Percentiles rank a stretch among this genome's conserved stretches.
phyloP scores from a whole-genome alignment of 2,888 invertebrate species.

The Noctua pronuba region DNA sequence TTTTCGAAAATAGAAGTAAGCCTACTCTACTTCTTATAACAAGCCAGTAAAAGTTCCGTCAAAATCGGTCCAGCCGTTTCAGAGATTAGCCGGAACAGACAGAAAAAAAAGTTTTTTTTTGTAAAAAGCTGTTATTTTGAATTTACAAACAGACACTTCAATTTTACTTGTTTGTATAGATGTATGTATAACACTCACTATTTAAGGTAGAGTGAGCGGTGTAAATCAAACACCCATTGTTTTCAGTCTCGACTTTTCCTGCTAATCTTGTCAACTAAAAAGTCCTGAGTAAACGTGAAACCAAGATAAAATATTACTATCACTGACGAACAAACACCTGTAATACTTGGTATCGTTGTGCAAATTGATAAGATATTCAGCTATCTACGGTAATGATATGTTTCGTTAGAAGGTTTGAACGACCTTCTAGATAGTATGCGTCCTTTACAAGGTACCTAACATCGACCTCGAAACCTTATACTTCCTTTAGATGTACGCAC shows the following conservation, averaged over 20 bases:
- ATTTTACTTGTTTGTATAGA: background rate
- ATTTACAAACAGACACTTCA: no score
- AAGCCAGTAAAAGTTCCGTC: no score
- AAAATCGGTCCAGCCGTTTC: no score
- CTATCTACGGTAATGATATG: constrained; percentile 28
- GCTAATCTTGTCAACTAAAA: background rate
- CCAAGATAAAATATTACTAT: background rate
- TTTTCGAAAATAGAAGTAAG: no score
- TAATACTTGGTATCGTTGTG: constrained; percentile 28
- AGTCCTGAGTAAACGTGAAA: constrained; percentile 15
- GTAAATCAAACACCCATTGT: constrained; percentile 8
- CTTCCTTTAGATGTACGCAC: no score
- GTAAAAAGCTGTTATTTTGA: no score
- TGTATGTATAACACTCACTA: background rate
- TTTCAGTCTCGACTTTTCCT: background rate
- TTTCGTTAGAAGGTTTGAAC: constrained; percentile 8
- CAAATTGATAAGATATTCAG: constrained; percentile 45
- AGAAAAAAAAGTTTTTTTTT: no score
- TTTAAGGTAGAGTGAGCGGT: background rate
- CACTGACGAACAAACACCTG: constrained; percentile 4
- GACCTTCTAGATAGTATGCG: constrained; percentile 26
- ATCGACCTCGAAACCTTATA: background rate
- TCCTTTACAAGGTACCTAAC: constrained; percentile 10
- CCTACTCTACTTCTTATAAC: no score
- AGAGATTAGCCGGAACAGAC: no score